These are phyloP conservation scores for Crotophaga sulcirostris DNA, from an alignment of 2,113 vertebrate genomes.

Conservation along the genomic window DNA sequence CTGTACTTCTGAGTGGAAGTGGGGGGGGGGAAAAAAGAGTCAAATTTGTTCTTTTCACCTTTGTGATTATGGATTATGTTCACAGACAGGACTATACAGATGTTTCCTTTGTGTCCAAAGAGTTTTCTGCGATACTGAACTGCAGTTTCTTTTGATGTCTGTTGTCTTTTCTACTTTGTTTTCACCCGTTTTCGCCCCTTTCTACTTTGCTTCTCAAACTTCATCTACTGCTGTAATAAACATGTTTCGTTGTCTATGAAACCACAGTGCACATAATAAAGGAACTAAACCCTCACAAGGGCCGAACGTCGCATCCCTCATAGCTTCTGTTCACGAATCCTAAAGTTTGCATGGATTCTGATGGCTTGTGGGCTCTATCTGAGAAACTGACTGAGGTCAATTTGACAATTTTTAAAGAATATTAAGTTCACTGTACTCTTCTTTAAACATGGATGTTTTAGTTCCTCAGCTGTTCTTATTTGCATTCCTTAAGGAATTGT, in stretches of 20 bases:
- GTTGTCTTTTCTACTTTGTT: not conserved
- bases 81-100: not conserved
- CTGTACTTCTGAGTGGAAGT: not conserved
- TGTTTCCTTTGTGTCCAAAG: accelerated
- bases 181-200: too few species aligned
- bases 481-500: not conserved
- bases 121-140: not conserved
- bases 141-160: not conserved
- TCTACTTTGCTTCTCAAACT: not conserved
- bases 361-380: not conserved
- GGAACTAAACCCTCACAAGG: not conserved
- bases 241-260: not conserved
- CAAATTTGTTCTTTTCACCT: not conserved
- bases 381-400: not conserved
- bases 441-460: not conserved
- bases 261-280: not conserved
- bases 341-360: not conserved
- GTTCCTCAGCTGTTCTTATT: not conserved
- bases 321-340: not conserved
- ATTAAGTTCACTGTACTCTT: not conserved
- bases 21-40: not conserved
- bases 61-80: not conserved
- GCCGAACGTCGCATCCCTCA: accelerated
- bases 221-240: not conserved
- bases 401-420: not conserved